phyloP scores from a whole-genome alignment of 2,888 invertebrate genomes.

The Drosophila setosimentum region DNA sequence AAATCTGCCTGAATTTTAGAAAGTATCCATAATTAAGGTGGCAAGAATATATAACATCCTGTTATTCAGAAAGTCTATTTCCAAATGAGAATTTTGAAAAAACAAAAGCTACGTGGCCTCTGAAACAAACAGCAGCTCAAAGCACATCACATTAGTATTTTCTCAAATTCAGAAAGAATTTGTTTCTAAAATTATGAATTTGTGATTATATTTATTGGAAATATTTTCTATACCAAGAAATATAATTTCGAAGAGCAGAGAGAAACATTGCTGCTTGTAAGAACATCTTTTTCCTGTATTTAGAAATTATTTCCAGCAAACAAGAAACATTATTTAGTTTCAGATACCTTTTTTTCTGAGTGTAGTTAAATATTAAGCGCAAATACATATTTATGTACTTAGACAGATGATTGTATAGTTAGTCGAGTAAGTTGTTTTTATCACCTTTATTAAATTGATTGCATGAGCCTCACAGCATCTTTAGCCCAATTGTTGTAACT shows the following conservation, averaged over 20 bases:
- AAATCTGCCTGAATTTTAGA: neutral
- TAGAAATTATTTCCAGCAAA: neutral
- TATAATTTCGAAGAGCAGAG: neutral
- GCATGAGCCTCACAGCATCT: neutral
- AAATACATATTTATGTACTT: neutral
- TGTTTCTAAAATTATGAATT: too few relatives aligned
- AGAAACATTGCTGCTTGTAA: neutral
- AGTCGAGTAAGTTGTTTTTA: neutral
- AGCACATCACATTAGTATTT: too few relatives aligned
- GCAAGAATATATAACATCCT: neutral
- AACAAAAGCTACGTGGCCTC: neutral
- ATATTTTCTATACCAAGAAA: neutral
- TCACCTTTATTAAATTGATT: neutral
- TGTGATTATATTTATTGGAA: rapidly evolving
- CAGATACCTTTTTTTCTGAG: neutral
- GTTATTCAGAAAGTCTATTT: neutral
- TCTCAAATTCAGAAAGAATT: too few relatives aligned
- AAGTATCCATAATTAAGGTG: neutral
- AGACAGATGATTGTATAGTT: neutral
- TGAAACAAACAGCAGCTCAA: too few relatives aligned
- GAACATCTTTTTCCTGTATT: neutral
- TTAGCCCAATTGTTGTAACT: neutral
- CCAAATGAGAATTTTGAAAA: neutral
- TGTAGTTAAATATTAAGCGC: neutral
- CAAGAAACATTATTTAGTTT: neutral